These are phyloP conservation scores for Diuraphis noxia DNA, from an alignment of 1,140 invertebrate genomes.

Conservation along the genomic window DNA sequence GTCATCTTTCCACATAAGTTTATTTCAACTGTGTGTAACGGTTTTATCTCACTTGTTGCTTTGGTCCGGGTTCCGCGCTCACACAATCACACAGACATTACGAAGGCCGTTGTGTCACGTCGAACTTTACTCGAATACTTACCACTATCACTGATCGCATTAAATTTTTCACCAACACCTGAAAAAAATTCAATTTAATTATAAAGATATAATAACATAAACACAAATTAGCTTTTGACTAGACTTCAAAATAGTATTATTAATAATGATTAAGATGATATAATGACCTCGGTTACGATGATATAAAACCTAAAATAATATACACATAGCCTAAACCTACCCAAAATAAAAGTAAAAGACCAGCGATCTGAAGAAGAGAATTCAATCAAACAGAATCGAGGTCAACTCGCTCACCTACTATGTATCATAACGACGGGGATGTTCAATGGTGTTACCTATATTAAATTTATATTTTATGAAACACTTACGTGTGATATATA, in stretches of 20 bases:
- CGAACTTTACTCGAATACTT: background rate
- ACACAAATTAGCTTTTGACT: background rate
- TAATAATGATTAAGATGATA: background rate
- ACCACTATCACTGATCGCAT: background rate
- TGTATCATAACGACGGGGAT: background rate
- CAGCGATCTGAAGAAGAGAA: background rate
- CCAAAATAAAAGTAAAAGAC: background rate
- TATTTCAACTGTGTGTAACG: background rate
- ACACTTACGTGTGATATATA: background rate
- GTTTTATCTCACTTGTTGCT: slow-evolving; percentile 51
- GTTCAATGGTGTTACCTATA: background rate
- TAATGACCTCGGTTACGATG: background rate
- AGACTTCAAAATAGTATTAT: background rate
- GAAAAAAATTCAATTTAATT: background rate
- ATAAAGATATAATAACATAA: background rate
- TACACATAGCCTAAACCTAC: background rate
- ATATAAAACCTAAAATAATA: background rate
- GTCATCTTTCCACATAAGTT: background rate
- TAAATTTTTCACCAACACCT: background rate
- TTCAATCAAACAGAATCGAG: background rate
- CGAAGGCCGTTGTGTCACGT: background rate
- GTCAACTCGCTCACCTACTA: background rate
- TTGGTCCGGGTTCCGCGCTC: background rate
- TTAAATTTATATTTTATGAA: background rate
- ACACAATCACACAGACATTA: background rate